Evolutionary conservation across 2,113 vertebrate genomes (phyloP), one percentile per base, ranked within the genome.

Genomic region (Sarotherodon lohbergeri): DNA sequence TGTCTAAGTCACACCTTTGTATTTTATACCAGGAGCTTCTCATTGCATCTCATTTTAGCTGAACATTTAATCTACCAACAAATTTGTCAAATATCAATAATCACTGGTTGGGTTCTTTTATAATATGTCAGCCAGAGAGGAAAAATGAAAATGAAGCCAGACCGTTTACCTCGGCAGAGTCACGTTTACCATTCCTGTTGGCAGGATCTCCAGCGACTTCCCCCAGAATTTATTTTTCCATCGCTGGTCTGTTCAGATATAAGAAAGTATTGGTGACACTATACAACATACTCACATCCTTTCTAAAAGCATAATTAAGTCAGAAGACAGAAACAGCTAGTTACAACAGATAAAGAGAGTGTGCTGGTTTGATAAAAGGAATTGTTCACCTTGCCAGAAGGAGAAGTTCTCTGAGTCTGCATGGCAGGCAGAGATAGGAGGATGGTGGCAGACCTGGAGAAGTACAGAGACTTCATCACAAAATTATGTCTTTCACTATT

Each of bases 211-310:
- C 85, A 99, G 87, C 1, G 98, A 99, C 82, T 99, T 99, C 12
- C 98, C 98, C 98, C 98, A 99, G 91, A 99, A 99, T 86, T 98
- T 99, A 91, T 99, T 97, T 88, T 99, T 99, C 98, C 98, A 98
- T 59, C 98, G 95, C 95, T 99, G 98, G 90, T 99, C 98, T 98
- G 92, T 84, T 46, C 9, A 41, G 27, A 91, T 2, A 43, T 3
- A 50, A 86, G 80, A 4, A 55, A 5, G 24, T 13, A 41, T 14
- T 80, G 14, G 54, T 66, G 52, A 61, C 9, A 52, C 55, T 16
- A 16, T 12, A 10, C 3, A 9, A 24, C 13, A 71, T 8, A 16
- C 6, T 16, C 14, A 55, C 10, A 22, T 27, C 7, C 17, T 55
- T 61, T 36, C 54, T 10, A 52, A 48, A 68, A 66, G 4, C 9